Conservation (phyloP, 1,140 invertebrate genomes). For the Platorchestia sp. region DNA sequence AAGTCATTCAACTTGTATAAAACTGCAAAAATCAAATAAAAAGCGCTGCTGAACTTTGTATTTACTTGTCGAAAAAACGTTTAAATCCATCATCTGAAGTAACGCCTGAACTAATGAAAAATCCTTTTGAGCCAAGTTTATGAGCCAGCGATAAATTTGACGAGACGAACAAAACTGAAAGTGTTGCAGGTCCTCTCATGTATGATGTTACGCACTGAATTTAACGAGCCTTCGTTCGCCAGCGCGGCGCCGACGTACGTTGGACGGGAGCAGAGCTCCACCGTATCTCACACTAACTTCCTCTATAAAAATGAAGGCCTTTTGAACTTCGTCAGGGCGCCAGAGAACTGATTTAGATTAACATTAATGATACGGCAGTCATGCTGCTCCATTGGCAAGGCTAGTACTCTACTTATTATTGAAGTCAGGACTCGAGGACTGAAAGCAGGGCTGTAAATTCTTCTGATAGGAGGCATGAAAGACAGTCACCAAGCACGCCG, state of each 20-base stretch:
- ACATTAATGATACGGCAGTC: slow-evolving; percentile 19
- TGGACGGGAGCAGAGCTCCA: neutral
- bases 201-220: neutral
- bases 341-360: neutral
- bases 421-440: neutral
- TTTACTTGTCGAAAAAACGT: too few relatives aligned
- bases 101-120: too few relatives aligned
- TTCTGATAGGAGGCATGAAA: neutral
- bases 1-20: too few relatives aligned
- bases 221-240: neutral
- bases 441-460: neutral
- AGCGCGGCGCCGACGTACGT: neutral
- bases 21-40: too few relatives aligned
- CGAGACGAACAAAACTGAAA: neutral
- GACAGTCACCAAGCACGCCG: neutral
- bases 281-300: neutral
- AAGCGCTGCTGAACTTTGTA: too few relatives aligned
- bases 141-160: too few relatives aligned
- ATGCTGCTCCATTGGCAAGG: neutral
- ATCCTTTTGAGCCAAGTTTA: too few relatives aligned
- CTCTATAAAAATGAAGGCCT: slow-evolving; percentile 29
- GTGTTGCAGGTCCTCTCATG: neutral
- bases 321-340: slow-evolving; percentile 17
- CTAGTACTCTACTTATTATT: neutral
- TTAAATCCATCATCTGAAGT: too few relatives aligned